Base-by-base conservation (phyloP, 2,888 invertebrate genomes). In the Ectemnius lituratus region DNA sequence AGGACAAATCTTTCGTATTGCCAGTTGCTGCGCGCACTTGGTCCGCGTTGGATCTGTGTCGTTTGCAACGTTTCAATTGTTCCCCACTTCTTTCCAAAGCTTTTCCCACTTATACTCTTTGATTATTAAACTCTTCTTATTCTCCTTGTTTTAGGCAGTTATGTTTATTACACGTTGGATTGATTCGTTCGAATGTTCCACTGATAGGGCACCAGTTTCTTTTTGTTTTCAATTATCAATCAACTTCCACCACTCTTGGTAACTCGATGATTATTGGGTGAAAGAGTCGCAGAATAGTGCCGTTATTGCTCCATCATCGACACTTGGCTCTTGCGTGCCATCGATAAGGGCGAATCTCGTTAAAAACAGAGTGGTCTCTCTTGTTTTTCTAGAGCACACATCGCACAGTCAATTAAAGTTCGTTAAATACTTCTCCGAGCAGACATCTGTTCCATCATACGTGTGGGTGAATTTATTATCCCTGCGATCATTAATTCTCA, bases 211-310 rank as follows among this genome's bases (percentile, higher is more conserved):
- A 5, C 52, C 16, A 16, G 0, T 14, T n/a, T n/a, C n/a, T n/a
- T n/a, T n/a, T n/a, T n/a, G n/a, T n/a, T 52, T 52, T 52, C 8
- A 37, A 37, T 37, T 8, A 37, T 37, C 37, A 37, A 37, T 37
- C 8, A 6, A 23, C 23, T 23, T 0, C 2, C 23, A 23, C 23
- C 23, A 23, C 3, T 47, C 4, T 47, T 5, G 37, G 8, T 0
- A 37, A 37, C 2, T 52, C 16, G 13, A 16, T 2, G 14, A 52
- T 14, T 5, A 2, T 52, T n/a, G n/a, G 16, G 0, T 14, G 6
- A 23, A 11, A 11, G 20, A 11, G 14, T 4, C 45, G 60, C 59
- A 58, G 65, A 65, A 20, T 18, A 45, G n/a, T 49, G 52, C 60
- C 13, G 13, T 57, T 46, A 23, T 23, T 23, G 2, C 37, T 45